Evolutionary conservation across 2,113 vertebrate species (phyloP), one percentile per base, ranked within the genome.

Genomic region (Silurus asotus): DNA sequence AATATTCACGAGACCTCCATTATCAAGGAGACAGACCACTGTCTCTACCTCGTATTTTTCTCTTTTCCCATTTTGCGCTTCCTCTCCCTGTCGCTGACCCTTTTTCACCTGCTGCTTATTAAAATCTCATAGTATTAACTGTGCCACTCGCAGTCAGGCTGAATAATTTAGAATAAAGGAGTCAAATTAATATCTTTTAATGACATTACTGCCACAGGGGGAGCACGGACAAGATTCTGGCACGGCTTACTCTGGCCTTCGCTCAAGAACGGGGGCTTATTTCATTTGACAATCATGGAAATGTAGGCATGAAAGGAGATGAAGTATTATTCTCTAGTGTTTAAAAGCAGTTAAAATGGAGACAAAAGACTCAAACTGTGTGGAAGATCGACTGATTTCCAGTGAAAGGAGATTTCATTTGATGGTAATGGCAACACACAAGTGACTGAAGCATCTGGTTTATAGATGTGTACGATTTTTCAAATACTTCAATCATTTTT

Each of bases 91-190:
- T 64, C 84, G 69, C 85, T 90, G 84, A 90, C 88, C 92, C 90
- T 84, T 89, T 86, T 90, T 93, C 91, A 93, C 92, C 93, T 92
- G 91, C 89, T 88, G 90, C 93, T 94, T 95, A 94, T 94, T 94
- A 94, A 94, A 94, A 95, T 94, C 93, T 92, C 91, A 94, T 92
- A 91, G 92, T 91, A 93, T 93, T 93, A 95, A 94, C 93, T 93
- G 92, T 92, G 89, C 89, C 79, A 91, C 92, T 92, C 93, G 91
- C 90, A 87, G 88, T 92, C 93, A 92, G 90, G 89, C 91, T 93
- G 92, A 94, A 94, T 93, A 93, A 94, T 94, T 94, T 89, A 92
- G 93, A 93, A 92, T 92, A 92, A 93, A 93, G 88, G 89, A 93
- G 93, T 94, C 91, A 92, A 93, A 94, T 94, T 90, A 93, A 94